These are phyloP conservation scores for Rhysida immarginata DNA, from an alignment of 1,140 invertebrate genomes.

Conservation along the genomic window DNA sequence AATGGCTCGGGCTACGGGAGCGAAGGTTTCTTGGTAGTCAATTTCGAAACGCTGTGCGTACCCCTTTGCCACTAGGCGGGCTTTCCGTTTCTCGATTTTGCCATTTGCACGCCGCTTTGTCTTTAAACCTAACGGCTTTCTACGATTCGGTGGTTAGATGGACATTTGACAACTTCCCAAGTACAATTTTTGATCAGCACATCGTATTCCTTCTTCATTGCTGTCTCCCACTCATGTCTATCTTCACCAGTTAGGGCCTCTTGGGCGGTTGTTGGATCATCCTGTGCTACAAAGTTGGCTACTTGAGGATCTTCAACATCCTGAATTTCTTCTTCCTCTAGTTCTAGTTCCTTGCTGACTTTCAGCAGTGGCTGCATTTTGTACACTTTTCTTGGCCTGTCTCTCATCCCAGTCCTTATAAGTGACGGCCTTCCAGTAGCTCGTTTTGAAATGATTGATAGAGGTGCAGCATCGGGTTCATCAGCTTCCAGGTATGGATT, in stretches of 20 bases:
- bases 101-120: constrained; percentile 21
- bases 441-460: constrained; percentile 1
- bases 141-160: constrained; percentile 16
- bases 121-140: constrained; percentile 27
- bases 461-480: neutral
- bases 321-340: neutral
- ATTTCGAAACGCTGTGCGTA: constrained; percentile 25
- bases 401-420: neutral
- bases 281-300: too few species aligned
- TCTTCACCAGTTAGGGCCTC: constrained; percentile 24
- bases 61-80: constrained; percentile 27
- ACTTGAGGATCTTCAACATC: constrained; percentile 6
- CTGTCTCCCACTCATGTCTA: constrained; percentile 22
- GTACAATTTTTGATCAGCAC: constrained; percentile 27
- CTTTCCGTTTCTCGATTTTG: constrained; percentile 24
- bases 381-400: constrained; percentile 5
- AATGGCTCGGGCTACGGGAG: constrained; percentile 22
- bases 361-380: neutral
- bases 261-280: constrained; percentile 13
- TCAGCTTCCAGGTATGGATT: neutral
- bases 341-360: neutral
- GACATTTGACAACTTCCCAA: constrained; percentile 24
- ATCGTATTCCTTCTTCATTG: constrained; percentile 26
- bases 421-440: neutral
- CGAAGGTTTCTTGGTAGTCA: constrained; percentile 28